phyloP scores from a whole-genome alignment of 2,797 vertebrate species.

The Lepidocolaptes lacrymiger region DNA sequence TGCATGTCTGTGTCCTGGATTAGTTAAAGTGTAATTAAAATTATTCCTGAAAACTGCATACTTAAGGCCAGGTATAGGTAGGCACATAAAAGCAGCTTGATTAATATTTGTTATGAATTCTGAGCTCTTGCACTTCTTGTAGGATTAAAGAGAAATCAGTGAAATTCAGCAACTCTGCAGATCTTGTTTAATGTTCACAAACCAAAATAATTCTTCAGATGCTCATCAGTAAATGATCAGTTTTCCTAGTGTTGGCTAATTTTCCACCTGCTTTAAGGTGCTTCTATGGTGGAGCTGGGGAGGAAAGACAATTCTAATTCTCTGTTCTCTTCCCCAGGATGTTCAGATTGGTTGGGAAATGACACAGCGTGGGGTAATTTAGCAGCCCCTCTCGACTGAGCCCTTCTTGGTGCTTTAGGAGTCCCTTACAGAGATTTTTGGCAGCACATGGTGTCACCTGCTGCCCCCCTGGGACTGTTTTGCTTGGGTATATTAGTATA shows the following conservation, averaged over 20 bases:
- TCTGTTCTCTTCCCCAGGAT: not conserved
- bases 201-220: not conserved
- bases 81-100: not conserved
- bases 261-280: not conserved
- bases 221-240: not conserved
- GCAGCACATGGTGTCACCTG: not conserved
- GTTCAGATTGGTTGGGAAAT: not conserved
- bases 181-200: not conserved
- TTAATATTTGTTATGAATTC: not conserved
- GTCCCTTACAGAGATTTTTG: not conserved
- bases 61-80: not conserved
- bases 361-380: not conserved
- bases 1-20: not conserved
- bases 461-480: not conserved
- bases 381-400: not conserved
- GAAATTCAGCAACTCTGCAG: not conserved
- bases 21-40: constrained; percentile 9
- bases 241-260: not conserved
- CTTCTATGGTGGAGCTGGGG: not conserved
- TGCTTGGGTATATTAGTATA: not conserved
- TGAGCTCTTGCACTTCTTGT: not conserved
- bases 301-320: not conserved
- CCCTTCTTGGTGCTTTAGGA: not conserved
- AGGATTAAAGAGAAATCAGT: not conserved
- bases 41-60: not conserved